Evolutionary conservation across 2,113 vertebrate species (phyloP).

Genomic region (Ancistrus triradiatus): DNA sequence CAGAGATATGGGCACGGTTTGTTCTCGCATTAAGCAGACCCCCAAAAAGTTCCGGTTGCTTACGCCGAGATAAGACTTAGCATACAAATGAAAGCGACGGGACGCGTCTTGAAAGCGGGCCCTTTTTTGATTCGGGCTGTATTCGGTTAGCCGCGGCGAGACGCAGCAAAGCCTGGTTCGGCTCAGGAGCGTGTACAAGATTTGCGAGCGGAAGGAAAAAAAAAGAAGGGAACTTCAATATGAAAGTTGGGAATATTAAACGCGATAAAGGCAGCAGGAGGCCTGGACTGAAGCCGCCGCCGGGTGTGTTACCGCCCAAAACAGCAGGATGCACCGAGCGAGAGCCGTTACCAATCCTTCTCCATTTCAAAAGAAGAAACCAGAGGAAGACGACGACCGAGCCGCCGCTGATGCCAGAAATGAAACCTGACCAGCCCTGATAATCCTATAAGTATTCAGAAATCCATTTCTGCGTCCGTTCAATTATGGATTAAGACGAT

Average conservation of each 20-base stretch:
- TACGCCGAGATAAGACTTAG: slow-evolving; percentile 55
- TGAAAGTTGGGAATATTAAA: slow-evolving; percentile 36
- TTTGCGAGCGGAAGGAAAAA: slow-evolving; percentile 11
- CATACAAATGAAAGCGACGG: slow-evolving; percentile 58
- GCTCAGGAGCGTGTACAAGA: slow-evolving; percentile 3
- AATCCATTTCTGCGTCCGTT: background rate
- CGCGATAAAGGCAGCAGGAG: slow-evolving; percentile 31
- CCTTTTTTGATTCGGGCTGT: slow-evolving; percentile 25
- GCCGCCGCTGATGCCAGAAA: background rate
- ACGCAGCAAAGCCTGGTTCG: background rate
- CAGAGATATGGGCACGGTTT: slow-evolving; percentile 48
- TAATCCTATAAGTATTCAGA: background rate
- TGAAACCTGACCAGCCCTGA: background rate
- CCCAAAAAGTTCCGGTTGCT: slow-evolving; percentile 49
- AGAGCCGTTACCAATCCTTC: background rate
- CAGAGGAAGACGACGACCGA: background rate
- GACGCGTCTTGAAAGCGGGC: slow-evolving; percentile 32
- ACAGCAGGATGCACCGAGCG: slow-evolving; percentile 13
- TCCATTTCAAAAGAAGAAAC: background rate
- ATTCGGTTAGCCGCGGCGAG: slow-evolving; percentile 1
- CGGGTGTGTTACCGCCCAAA: slow-evolving; percentile 21
- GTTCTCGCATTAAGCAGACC: slow-evolving; percentile 43
- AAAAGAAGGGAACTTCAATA: slow-evolving; percentile 40
- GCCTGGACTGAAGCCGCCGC: slow-evolving; percentile 21
- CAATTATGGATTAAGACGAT: background rate